Evolutionary conservation across 53 echinoderm and acorn worm genomes (phyloP).

Genomic region (Apostichopus leukothele): DNA sequence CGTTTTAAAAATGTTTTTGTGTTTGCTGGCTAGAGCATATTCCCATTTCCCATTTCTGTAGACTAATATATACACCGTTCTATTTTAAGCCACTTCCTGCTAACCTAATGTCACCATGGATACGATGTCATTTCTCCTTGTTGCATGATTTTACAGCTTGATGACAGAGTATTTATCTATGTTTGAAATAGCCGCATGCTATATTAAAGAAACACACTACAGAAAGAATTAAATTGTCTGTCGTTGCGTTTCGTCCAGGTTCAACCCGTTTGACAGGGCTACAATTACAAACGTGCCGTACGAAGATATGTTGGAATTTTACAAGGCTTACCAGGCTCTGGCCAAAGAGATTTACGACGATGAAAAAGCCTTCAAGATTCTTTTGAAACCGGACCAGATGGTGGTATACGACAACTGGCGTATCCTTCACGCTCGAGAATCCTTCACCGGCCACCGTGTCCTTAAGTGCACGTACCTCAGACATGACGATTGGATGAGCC

Average conservation of each 20-base stretch:
- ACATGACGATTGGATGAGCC: slow-evolving; percentile 57
- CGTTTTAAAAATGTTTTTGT: too few species aligned
- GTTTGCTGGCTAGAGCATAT: too few species aligned
- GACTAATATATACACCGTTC: too few species aligned
- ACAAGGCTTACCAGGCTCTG: slow-evolving; percentile 73
- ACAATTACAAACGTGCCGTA: slow-evolving; percentile 61
- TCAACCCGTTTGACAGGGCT: slow-evolving; percentile 71
- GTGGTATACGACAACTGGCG: slow-evolving; percentile 94
- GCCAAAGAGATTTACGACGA: slow-evolving; percentile 57
- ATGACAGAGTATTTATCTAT: too few species aligned
- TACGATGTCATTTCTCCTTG: too few species aligned
- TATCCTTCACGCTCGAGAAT: slow-evolving; percentile 71
- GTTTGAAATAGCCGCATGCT: too few species aligned
- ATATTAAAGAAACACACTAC: too few species aligned
- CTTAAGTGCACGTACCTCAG: slow-evolving; percentile 62
- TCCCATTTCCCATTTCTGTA: too few species aligned
- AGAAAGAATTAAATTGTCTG: too few species aligned
- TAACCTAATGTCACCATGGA: too few species aligned
- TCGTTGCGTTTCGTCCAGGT: slow-evolving; percentile 46
- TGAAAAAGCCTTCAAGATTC: slow-evolving; percentile 57
- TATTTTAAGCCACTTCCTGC: too few species aligned
- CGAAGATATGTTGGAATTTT: slow-evolving; percentile 64
- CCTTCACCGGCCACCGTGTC: slow-evolving; percentile 78
- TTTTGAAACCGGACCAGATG: slow-evolving; percentile 69
- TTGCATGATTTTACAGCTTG: too few species aligned